Evolutionary conservation across 2,888 invertebrate genomes (phyloP).

Genomic region (Tiphia femorata): DNA sequence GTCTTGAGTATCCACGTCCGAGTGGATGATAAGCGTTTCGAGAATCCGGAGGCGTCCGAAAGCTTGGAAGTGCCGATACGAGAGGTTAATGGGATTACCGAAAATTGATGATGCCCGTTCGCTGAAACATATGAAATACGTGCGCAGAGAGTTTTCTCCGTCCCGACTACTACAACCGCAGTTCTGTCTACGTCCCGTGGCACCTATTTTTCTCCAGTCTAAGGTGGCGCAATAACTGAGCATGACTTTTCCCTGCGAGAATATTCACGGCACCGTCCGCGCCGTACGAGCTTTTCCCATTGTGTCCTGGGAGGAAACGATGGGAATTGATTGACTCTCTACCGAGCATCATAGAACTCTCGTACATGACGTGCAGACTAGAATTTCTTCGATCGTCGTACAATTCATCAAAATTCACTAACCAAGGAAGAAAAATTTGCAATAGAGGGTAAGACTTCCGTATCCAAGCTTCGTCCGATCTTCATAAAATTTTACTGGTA

Average conservation of each 20-base stretch:
- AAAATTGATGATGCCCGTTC: slow-evolving; percentile 58
- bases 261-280: slow-evolving; percentile 34
- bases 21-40: too few relatives aligned
- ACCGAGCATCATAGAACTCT: background rate
- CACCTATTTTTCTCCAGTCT: background rate
- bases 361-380: background rate
- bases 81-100: slow-evolving; percentile 61
- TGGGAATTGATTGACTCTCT: slow-evolving; percentile 35
- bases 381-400: background rate
- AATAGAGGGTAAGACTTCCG: too few relatives aligned
- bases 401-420: too few relatives aligned
- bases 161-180: slow-evolving; percentile 3
- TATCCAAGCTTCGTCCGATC: too few relatives aligned
- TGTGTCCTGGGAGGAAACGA: background rate
- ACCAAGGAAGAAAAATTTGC: too few relatives aligned
- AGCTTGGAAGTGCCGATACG: slow-evolving; percentile 33
- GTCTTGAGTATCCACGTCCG: too few relatives aligned
- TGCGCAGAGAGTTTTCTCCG: slow-evolving; percentile 34
- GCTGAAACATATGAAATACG: slow-evolving; percentile 47
- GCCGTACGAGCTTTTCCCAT: slow-evolving; percentile 8
- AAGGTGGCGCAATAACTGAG: slow-evolving; percentile 21
- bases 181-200: background rate
- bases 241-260: slow-evolving; percentile 37
- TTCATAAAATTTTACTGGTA: too few relatives aligned
- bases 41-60: too few relatives aligned